These are phyloP conservation scores for Scarus forsteni DNA, from an alignment of 2,797 vertebrate species.

Conservation along the genomic window DNA sequence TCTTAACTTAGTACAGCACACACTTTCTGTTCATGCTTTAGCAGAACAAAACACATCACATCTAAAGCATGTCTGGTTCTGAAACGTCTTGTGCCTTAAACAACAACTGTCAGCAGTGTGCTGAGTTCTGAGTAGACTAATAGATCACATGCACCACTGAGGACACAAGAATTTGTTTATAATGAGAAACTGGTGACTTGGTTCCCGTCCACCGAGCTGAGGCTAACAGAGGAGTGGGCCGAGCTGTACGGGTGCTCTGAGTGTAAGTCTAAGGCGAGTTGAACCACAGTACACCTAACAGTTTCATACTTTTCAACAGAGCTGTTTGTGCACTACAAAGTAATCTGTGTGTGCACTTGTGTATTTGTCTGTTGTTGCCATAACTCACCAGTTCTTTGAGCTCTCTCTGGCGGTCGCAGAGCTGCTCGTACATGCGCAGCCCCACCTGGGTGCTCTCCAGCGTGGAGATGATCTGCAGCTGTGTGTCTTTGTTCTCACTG, in stretches of 20 bases:
- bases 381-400: slow-evolving; percentile 96
- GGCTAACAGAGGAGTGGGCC: neutral
- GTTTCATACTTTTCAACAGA: neutral
- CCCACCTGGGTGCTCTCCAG: slow-evolving; percentile 97
- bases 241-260: slow-evolving; percentile 17
- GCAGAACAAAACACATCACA: neutral
- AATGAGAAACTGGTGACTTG: slow-evolving; percentile 32
- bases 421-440: slow-evolving; percentile 98
- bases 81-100: neutral
- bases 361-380: neutral
- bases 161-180: slow-evolving; percentile 12
- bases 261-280: neutral
- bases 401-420: slow-evolving; percentile 97
- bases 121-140: neutral
- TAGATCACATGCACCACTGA: slow-evolving; percentile 9
- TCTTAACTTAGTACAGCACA: neutral
- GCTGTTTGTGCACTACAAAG: slow-evolving; percentile 5
- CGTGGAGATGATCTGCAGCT: slow-evolving; percentile 99
- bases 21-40: neutral
- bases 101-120: neutral
- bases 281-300: neutral
- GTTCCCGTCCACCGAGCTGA: slow-evolving; percentile 1
- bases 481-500: slow-evolving; percentile 98
- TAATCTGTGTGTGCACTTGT: neutral
- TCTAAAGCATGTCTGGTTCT: neutral